A percentile compares a stretch with the other conserved stretches of the same genome.
phyloP scores from a whole-genome alignment of 2,888 invertebrate genomes.

The Tenthredo livida region DNA sequence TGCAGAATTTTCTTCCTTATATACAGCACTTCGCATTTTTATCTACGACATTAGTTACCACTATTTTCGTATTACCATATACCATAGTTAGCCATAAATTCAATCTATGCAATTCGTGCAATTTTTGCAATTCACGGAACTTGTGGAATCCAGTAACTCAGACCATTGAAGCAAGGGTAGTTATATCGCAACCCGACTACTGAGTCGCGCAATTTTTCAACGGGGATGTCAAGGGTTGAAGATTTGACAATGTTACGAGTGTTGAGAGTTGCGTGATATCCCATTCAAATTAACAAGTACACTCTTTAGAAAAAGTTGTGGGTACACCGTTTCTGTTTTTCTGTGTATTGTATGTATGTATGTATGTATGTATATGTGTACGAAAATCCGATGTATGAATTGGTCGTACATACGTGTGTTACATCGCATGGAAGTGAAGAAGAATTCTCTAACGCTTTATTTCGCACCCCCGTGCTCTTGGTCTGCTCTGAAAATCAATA shows the following conservation, averaged over 20 bases:
- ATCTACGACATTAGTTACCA: background rate
- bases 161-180: background rate
- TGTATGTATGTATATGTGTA: too few species aligned
- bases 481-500: conserved; percentile 35
- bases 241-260: background rate
- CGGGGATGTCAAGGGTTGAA: background rate
- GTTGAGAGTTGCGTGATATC: background rate
- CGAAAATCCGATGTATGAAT: background rate
- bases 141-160: too few species aligned
- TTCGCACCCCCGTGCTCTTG: background rate
- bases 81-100: background rate
- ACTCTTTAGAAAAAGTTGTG: background rate
- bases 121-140: too few species aligned
- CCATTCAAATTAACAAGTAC: background rate
- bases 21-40: background rate
- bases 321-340: background rate
- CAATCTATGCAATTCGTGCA: too few species aligned
- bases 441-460: background rate
- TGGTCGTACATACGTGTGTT: background rate
- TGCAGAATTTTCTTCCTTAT: background rate
- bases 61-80: background rate
- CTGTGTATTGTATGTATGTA: background rate
- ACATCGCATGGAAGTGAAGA: background rate
- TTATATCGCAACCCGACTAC: too few species aligned
- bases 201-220: background rate